Base-by-base conservation (phyloP, 2,113 vertebrate species). In the Balaenoptera acutorostrata region DNA sequence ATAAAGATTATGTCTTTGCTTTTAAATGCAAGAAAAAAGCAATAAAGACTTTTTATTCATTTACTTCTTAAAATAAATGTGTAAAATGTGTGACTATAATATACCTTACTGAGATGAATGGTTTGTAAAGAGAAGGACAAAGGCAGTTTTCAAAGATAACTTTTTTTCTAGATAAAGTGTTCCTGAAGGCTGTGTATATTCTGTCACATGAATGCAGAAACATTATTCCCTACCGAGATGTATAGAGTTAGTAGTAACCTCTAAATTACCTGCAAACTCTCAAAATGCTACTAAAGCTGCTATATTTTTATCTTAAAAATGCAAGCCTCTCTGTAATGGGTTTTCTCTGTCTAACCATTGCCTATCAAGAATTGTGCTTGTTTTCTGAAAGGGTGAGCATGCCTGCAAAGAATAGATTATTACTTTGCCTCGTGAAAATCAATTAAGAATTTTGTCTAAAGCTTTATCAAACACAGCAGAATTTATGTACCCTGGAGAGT, bases 391-490 rank as follows among this genome's bases (percentile, higher is more conserved):
- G 82, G 88, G 29, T 77, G 71, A 96, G 8, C 46, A 17, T 88
- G 44, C 21, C 90, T 98, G 89, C 9, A 63, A 66, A 97, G 36
- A 57, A 82, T 41, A 96, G 64, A 96, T 97, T 96, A 97, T 97
- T 95, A 96, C 25, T 41, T 95, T 71, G 57, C 95, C 85, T 97
- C 5, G 9, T 96, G 86, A 97, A 98, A 98, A 98, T 97, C 96
- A 97, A 71, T 97, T 97, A 97, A 95, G 71, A 97, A 84, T n/a
- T 90, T 98, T 68, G 97, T 97, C 69, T 96, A 88, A 97, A 97
- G 33, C 44, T 95, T 59, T 84, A 74, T 85, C 88, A 36, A 91
- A 90, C 8, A n/a, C 3, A 80, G 68, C 9, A 93, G 94, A 93
- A 93, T 88, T 80, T 64, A 90, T 29, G 52, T 21, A 88, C 57